A percentile compares a stretch with the other conserved stretches of the same genome.
Evolutionary conservation across 2,113 vertebrate genomes (phyloP).

Genomic region (Pipra filicauda): DNA sequence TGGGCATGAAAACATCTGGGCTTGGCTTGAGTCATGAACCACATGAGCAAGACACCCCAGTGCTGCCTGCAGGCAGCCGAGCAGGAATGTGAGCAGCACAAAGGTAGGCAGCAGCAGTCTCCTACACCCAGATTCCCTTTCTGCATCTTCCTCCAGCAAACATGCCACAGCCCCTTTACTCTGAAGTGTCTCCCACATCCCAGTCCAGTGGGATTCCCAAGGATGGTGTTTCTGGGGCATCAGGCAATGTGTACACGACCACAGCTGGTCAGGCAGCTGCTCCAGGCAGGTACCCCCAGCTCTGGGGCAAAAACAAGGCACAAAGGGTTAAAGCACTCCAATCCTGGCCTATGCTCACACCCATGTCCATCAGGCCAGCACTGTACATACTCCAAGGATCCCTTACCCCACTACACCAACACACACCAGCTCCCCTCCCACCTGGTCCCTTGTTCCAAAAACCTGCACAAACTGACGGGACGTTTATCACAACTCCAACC

Average conservation of each 20-base stretch:
- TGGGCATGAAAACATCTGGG: conserved; percentile 49
- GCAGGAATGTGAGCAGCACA: conserved; percentile 16
- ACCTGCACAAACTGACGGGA: fast-evolving
- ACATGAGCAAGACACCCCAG: neutral
- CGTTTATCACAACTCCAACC: neutral
- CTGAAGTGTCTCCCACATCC: neutral
- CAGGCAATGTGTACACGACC: neutral
- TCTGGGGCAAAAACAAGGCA: neutral
- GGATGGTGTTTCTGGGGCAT: neutral
- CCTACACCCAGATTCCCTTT: neutral
- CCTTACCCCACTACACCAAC: neutral
- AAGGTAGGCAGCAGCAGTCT: neutral
- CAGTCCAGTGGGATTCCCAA: neutral
- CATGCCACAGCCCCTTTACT: neutral
- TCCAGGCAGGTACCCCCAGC: fast-evolving
- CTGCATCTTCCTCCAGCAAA: neutral
- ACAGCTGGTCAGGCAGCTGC: neutral
- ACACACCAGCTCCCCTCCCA: neutral
- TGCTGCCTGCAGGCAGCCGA: neutral
- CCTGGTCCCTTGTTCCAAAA: fast-evolving
- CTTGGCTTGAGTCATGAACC: conserved; percentile 30
- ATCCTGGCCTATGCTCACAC: neutral
- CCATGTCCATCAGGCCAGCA: fast-evolving
- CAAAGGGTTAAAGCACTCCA: neutral
- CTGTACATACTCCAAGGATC: fast-evolving